A percentile compares a stretch with the other conserved stretches of the same genome.
Conservation (phyloP, 2,888 invertebrate species). For the Lasioglossum leucozonium region DNA sequence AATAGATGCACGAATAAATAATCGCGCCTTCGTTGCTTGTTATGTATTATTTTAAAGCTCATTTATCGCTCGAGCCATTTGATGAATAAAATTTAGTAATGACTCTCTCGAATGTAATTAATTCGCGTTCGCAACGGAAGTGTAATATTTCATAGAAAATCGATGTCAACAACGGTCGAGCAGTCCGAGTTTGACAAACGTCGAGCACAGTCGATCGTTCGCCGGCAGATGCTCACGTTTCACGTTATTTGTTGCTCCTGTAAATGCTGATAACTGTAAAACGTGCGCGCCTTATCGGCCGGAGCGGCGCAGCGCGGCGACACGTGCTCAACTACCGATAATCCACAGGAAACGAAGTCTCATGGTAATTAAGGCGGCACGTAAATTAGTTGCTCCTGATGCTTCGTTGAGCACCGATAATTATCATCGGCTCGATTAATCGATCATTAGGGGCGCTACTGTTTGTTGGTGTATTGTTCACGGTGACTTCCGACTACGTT, state of each 20-base stretch:
- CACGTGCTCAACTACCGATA: slow-evolving; percentile 17
- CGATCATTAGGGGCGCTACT: neutral
- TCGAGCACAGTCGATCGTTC: slow-evolving; percentile 57
- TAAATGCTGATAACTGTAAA: slow-evolving; percentile 22
- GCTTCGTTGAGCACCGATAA: slow-evolving; percentile 1
- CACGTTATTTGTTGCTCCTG: slow-evolving; percentile 50
- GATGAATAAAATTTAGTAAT: too few species aligned
- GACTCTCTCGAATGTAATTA: too few species aligned
- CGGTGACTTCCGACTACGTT: neutral
- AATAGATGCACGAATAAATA: neutral
- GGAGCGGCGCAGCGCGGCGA: too few species aligned
- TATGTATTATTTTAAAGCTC: too few species aligned
- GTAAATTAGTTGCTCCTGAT: neutral
- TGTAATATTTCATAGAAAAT: slow-evolving; percentile 30
- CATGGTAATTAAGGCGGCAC: neutral
- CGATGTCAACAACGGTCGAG: slow-evolving; percentile 23
- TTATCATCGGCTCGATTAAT: slow-evolving; percentile 12
- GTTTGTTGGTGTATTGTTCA: neutral
- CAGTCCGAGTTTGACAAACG: slow-evolving; percentile 35
- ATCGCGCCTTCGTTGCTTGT: too few species aligned
- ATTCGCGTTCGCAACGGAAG: too few species aligned
- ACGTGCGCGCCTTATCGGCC: slow-evolving; percentile 8
- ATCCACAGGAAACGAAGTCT: neutral
- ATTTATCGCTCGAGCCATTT: too few species aligned
- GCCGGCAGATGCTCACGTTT: slow-evolving; percentile 68